Evolutionary conservation across 1,140 invertebrate species (phyloP).

Genomic region (Penaeus japonicus): DNA sequence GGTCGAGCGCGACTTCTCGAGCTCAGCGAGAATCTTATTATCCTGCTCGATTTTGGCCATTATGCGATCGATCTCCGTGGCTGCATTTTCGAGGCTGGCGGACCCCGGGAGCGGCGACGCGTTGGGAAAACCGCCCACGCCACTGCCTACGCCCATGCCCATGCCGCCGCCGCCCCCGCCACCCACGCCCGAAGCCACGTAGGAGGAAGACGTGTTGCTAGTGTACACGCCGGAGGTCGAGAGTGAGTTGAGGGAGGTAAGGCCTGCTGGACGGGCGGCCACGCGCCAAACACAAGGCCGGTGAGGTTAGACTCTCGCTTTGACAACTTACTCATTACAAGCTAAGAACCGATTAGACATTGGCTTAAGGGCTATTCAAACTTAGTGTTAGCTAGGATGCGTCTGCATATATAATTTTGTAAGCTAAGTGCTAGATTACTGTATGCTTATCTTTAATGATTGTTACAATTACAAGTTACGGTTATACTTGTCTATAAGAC

Average conservation of each 20-base stretch:
- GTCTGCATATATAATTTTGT: too few relatives aligned
- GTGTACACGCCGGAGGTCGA: slow-evolving; percentile 55
- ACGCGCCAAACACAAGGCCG: not conserved
- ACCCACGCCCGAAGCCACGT: slow-evolving; percentile 14
- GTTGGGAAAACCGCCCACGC: slow-evolving; percentile 24
- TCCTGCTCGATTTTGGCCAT: slow-evolving; percentile 95
- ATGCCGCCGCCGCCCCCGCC: not conserved
- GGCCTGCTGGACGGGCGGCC: slow-evolving; percentile 6
- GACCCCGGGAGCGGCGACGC: slow-evolving; percentile 55
- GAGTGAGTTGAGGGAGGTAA: slow-evolving; percentile 57
- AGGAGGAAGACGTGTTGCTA: slow-evolving; percentile 44
- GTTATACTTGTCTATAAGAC: too few relatives aligned
- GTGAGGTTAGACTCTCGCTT: not conserved
- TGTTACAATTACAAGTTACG: too few relatives aligned
- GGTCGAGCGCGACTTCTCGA: slow-evolving; percentile 75
- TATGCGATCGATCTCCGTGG: slow-evolving; percentile 84
- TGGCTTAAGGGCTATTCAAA: too few relatives aligned
- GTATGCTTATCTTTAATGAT: too few relatives aligned
- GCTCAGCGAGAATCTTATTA: slow-evolving; percentile 83
- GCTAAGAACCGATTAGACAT: not conserved
- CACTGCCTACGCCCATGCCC: not conserved
- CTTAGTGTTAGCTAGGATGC: too few relatives aligned
- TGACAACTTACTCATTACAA: not conserved
- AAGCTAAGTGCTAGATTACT: too few relatives aligned
- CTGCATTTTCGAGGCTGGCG: slow-evolving; percentile 59